Evolutionary conservation across 2,113 vertebrate genomes (phyloP), one percentile per base, ranked within the genome.

Genomic region (Platanista minor): DNA sequence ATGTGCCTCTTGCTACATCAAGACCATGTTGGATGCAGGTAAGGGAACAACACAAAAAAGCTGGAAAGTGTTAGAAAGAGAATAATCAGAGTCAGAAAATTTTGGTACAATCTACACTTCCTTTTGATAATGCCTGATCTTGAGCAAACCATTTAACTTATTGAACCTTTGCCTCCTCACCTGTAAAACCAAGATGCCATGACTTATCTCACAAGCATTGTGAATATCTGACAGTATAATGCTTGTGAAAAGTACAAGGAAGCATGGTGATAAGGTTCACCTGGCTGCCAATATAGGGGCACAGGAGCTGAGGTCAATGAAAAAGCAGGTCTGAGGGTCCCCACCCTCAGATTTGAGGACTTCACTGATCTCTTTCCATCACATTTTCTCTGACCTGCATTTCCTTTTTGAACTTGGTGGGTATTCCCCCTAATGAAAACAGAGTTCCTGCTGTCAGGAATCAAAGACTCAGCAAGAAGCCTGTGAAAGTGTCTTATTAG

Each of bases 341-440:
- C 41, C 4, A 31, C 21, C 7, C 36, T 21, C 14, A 52, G 52
- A 31, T 15, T 27, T 57, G 8, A 67, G 43, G 15, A 52, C 52
- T 33, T 87, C 64, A 39, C 1, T 33, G 17, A 39, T 92, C 29
- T 69, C 67, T 64, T 59, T 78, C 67, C 72, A 67, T 43, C 87
- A 78, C 36, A 74, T 64, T 90, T 57, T 27, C 80, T 82, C 54
- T 87, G 80, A 95, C 83, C 92, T 87, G 80, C 41, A 90, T 94
- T 81, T 92, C 69, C 39, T 87, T 95, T 43, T 71, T 54, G 87
- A 77, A 77, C 49, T n/a, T 75, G 78, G 41, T 89, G 67, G 41
- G 54, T 90, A 59, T 95, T 46, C 8, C 23, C 27, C 59, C 64
- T 90, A 57, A 96, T 59, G 43, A 95, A 83, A 33, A 62, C 80